Percentiles rank a stretch among this genome's conserved stretches.
Conservation (phyloP, 2,888 invertebrate genomes). For the Drosophila melanosoma region DNA sequence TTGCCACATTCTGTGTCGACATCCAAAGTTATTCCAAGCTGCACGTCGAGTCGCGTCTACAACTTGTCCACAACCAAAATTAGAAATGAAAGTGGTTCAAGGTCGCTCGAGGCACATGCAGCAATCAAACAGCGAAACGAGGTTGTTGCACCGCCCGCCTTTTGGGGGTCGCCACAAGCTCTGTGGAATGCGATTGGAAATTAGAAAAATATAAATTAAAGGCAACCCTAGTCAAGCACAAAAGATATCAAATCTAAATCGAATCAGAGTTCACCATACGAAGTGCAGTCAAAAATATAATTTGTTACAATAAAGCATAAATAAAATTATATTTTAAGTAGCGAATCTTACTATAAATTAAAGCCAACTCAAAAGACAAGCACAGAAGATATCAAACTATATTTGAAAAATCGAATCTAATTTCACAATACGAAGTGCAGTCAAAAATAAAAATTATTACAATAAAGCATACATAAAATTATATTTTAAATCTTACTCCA, state of each 20-base stretch:
- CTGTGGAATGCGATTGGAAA: slow-evolving; percentile 9
- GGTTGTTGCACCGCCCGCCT: slow-evolving; percentile 73
- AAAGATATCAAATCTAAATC: too few species aligned
- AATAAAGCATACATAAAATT: too few species aligned
- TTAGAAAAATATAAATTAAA: neutral
- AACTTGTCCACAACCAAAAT: slow-evolving; percentile 43
- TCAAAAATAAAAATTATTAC: too few species aligned
- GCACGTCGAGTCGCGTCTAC: slow-evolving; percentile 14
- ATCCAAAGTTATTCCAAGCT: slow-evolving; percentile 25
- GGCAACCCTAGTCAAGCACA: neutral
- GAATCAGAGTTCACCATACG: too few species aligned
- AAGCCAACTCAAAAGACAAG: too few species aligned
- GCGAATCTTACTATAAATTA: too few species aligned
- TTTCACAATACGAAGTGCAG: too few species aligned
- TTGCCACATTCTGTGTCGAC: slow-evolving; percentile 21
- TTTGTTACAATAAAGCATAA: too few species aligned
- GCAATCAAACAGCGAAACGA: slow-evolving; percentile 57
- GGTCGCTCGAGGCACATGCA: slow-evolving; percentile 56
- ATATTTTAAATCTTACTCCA: neutral
- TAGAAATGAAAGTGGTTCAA: slow-evolving; percentile 78
- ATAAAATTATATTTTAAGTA: neutral
- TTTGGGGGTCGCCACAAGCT: slow-evolving; percentile 7
- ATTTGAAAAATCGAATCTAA: too few species aligned
- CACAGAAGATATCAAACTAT: too few species aligned
- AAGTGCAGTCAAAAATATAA: neutral